Conservation (phyloP, 2,797 vertebrate genomes). For the Carapus acus region DNA sequence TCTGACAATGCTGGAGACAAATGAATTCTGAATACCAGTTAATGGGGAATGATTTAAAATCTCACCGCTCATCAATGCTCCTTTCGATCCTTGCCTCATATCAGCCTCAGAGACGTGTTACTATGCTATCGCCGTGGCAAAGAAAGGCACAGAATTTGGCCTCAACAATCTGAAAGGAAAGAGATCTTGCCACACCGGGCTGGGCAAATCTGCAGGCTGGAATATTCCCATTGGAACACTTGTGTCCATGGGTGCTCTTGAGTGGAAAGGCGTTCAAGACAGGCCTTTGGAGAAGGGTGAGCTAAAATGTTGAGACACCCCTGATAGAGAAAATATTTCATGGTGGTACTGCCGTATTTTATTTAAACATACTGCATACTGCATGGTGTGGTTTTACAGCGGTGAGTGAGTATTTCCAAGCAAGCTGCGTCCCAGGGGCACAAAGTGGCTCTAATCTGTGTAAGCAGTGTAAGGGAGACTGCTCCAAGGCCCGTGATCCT, state of each 20-base stretch:
- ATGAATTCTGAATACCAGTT: too few relatives aligned
- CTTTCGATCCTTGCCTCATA: not conserved
- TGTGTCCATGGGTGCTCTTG: constrained; percentile 34
- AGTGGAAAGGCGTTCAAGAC: constrained; percentile 67
- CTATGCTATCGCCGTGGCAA: constrained; percentile 82
- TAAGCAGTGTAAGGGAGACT: constrained; percentile 72
- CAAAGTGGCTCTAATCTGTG: constrained; percentile 66
- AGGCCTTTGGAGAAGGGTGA: constrained; percentile 77
- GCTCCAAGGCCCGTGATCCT: constrained; percentile 66
- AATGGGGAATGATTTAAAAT: not conserved
- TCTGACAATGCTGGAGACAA: not conserved
- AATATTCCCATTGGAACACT: constrained; percentile 80
- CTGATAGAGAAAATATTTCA: not conserved
- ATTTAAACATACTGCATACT: too few relatives aligned
- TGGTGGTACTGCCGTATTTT: not conserved
- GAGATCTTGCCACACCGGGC: constrained; percentile 86
- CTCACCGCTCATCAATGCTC: not conserved
- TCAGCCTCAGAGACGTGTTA: constrained; percentile 74
- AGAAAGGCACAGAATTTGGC: constrained; percentile 62
- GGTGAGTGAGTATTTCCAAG: constrained; percentile 74
- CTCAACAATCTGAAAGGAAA: constrained; percentile 71
- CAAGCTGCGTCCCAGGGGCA: constrained; percentile 83
- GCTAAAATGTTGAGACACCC: too few relatives aligned
- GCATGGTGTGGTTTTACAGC: constrained; percentile 61
- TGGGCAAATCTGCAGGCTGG: constrained; percentile 85